Base-by-base conservation (phyloP, 1,140 invertebrate genomes). In the Monomorium pharaonis region DNA sequence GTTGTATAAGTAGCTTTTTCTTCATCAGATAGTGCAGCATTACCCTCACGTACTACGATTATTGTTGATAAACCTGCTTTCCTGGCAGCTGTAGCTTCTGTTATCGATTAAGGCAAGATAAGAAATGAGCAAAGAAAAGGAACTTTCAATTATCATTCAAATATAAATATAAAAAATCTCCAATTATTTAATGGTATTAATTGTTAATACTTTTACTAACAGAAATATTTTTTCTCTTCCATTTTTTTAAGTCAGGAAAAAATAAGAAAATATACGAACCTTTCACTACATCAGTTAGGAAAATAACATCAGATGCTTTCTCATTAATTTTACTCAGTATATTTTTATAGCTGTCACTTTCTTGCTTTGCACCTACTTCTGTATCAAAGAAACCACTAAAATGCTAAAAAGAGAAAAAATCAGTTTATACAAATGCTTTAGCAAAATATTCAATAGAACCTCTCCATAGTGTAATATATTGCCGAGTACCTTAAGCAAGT, bases 371-470 rank as follows among this genome's bases (percentile, higher is more conserved):
- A 0, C 98, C 98, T 63, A 98, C 96, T 58, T 96, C 97, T 12
- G 98, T 98, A 92, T 99, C 98, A 94, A 98, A 99, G 94, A 98
- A 97, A 24, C 97, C 97, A 85, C 96, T 96, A 54, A 99, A 97
- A 75, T 97, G 96, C 94, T 97, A 92, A 65, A 96, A 93, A 86
- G 78, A 85, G 85, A 84, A 69, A 72, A 33, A 85, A 75, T 27
- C 18, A 37, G 14, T 72, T 27, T 18, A 86, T 37, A 37, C 21
- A 33, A 21, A 27, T 16, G 62, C 10, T 44, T 14, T 12, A 51
- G 10, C 3, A 21, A 10, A 51, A 74, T 42, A 49, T 51, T 6
- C 12, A 12, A 21, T 16, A n/a, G 9, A 9, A 18, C 3, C 42
- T 58, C 21, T 33, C 44, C 51, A 65, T 44, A 24, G 42, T n/a